These are phyloP conservation scores for cattle (Bos taurus) DNA, from an alignment of 2,113 vertebrate species.

Conservation along the genomic window ARS-UCD2.0 NC_037347.1:1253001-1253500, in stretches of 20 bases:
- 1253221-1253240: not conserved
- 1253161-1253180: not conserved
- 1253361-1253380: not conserved
- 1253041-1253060: not conserved
- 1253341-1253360: not conserved
- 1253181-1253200: not conserved
- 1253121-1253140: not conserved
- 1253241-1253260: not conserved
- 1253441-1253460: not conserved
- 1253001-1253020: not conserved
- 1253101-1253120: not conserved
- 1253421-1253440: not conserved
- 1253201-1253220: not conserved
- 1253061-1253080: not conserved
- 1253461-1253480: not conserved
- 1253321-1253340: not conserved
- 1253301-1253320: not conserved
- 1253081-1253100: not conserved
- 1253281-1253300: not conserved
- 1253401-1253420: not conserved
- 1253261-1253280: not conserved
- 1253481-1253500: not conserved
- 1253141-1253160: not conserved
- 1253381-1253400: not conserved
- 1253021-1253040: not conserved